A percentile compares a stretch with the other conserved stretches of the same genome.
These are phyloP conservation scores for Mallotus villosus DNA, from an alignment of 2,797 vertebrate genomes.

Conservation along the genomic window DNA sequence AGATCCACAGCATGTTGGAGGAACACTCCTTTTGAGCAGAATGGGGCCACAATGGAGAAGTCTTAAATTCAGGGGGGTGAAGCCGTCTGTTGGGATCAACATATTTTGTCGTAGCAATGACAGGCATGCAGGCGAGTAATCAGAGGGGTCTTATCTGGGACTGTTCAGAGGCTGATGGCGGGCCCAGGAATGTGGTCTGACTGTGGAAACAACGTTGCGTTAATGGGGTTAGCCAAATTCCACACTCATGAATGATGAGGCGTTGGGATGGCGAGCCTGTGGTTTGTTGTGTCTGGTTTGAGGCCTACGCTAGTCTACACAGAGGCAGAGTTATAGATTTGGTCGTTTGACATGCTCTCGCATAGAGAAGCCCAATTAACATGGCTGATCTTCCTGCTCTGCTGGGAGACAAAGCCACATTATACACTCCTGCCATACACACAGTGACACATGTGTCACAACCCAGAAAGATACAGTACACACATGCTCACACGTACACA, in stretches of 20 bases:
- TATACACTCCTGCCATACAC: constrained; percentile 49
- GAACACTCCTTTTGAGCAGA: constrained; percentile 24
- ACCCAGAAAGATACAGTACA: constrained; percentile 46
- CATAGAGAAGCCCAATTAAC: constrained; percentile 76
- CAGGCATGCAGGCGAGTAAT: constrained; percentile 68
- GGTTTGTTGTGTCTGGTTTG: constrained; percentile 91
- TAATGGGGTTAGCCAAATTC: constrained; percentile 75
- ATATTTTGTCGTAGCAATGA: constrained; percentile 68
- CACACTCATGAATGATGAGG: constrained; percentile 80
- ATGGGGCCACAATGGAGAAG: constrained; percentile 32
- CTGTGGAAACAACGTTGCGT: constrained; percentile 69
- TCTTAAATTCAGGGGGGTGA: constrained; percentile 44
- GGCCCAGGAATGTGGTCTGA: constrained; percentile 66
- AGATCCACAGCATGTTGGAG: constrained; percentile 23
- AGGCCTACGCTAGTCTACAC: constrained; percentile 67
- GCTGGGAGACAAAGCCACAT: constrained; percentile 62
- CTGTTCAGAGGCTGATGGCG: constrained; percentile 48
- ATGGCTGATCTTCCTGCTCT: constrained; percentile 72
- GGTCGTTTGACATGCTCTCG: constrained; percentile 78
- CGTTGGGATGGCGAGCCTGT: constrained; percentile 70
- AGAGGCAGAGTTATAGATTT: constrained; percentile 76
- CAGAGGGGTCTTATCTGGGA: constrained; percentile 76
- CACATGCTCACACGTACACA: not conserved
- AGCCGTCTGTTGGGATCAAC: constrained; percentile 59
- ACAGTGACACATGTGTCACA: constrained; percentile 52